Evolutionary conservation across 2,797 vertebrate genomes (phyloP), one percentile per base, ranked within the genome.

Genomic region (Poecilia gillii): DNA sequence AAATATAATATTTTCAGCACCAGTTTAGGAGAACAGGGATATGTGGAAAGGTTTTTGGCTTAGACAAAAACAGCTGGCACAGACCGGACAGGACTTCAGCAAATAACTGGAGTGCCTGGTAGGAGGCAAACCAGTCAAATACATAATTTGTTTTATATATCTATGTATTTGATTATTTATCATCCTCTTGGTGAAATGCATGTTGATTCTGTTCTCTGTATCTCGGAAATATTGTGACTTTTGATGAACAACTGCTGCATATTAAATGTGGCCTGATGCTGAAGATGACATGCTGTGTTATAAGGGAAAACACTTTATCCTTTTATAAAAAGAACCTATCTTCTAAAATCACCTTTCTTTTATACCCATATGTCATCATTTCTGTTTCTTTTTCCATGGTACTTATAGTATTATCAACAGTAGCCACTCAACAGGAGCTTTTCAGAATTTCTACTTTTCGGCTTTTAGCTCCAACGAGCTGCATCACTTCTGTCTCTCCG

Each of bases 241-340:
- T 70, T 45, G 66, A 43, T 70, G 31, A 43, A n/a, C 31, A 11
- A 43, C n/a, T n/a, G 28, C 41, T 43, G 11, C 23, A n/a, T 70
- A 6, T n/a, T 45, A n/a, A 13, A n/a, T 23, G 6, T 43, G 4
- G 11, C 23, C 4, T 70, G 36, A 13, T 68, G 66, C 20, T 68
- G 36, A 25, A 68, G 2, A 16, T 41, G 33, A 66, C 4, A 81
- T 86, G 59, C 81, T n/a, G 16, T 13, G 46, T 72, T 82, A 73
- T 76, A n/a, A 2, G 1, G 31, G 7, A 1, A 49, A 23, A 1
- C 12, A 36, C 18, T 20, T n/a, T 9, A 23, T 36, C 36, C 4
- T 20, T 51, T 5, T 49, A 47, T 28, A 28, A 47, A 72, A 72
- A 20, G 16, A 6, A 36, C 1, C 1, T 33, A 64, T 85, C 81